Evolutionary conservation across 2,888 invertebrate species (phyloP).

Genomic region (Leucophenga montana): DNA sequence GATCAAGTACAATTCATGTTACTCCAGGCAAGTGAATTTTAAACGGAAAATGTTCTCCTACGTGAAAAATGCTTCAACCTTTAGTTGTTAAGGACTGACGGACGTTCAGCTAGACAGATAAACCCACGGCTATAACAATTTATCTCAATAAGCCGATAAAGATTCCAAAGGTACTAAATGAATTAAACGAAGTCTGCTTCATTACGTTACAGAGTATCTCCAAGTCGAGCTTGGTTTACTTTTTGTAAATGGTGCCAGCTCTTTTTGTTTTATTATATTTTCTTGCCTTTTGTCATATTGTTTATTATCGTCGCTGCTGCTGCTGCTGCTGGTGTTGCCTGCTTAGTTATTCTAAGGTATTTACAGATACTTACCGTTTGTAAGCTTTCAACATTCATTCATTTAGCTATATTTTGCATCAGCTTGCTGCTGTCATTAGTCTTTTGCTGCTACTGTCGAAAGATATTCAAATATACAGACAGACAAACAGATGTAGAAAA

Average conservation of each 20-base stretch:
- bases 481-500: background rate
- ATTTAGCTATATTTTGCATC: slow-evolving; percentile 16
- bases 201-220: no score
- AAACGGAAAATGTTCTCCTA: no score
- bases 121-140: no score
- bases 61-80: no score
- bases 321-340: background rate
- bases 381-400: background rate
- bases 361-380: background rate
- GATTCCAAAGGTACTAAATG: no score
- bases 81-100: no score
- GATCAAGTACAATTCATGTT: no score
- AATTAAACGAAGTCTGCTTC: no score
- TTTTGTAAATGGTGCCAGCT: background rate
- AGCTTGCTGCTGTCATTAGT: slow-evolving; percentile 25
- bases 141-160: no score
- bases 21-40: no score
- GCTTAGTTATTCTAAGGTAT: background rate
- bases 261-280: background rate
- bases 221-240: no score
- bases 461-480: slow-evolving; percentile 2
- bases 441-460: background rate
- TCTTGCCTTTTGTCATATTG: background rate
- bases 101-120: no score
- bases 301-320: background rate